Conservation (phyloP, 1,140 invertebrate genomes). For the Copidosoma floridanum region DNA sequence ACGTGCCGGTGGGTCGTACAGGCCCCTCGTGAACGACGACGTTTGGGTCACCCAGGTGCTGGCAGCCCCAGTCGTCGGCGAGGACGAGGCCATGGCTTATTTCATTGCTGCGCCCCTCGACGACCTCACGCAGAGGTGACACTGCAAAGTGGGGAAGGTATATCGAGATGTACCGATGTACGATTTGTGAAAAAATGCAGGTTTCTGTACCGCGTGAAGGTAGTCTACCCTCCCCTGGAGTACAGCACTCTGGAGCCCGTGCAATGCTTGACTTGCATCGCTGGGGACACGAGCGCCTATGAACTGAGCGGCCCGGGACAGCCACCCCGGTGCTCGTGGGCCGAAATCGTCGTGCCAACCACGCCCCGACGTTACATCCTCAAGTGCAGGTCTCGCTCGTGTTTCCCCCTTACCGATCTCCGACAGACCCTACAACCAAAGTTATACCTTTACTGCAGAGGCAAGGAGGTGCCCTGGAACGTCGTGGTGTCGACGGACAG, state of each 20-base stretch:
- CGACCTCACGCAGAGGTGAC: neutral
- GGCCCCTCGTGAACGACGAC: constrained; percentile 3
- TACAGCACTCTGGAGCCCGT: neutral
- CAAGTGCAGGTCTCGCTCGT: constrained; percentile 20
- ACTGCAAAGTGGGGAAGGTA: neutral
- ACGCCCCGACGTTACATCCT: constrained; percentile 10
- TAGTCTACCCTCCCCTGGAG: constrained; percentile 6
- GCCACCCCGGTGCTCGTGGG: constrained; percentile 1
- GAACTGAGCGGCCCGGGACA: neutral
- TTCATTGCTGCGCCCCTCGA: constrained; percentile 14
- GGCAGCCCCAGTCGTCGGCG: neutral
- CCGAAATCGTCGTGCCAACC: constrained; percentile 4
- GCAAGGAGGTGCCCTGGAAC: constrained; percentile 14
- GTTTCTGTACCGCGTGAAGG: constrained; percentile 15
- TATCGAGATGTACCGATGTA: neutral
- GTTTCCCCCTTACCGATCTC: too few species aligned
- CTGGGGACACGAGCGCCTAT: neutral
- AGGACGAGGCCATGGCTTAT: constrained; percentile 7
- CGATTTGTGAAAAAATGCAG: neutral
- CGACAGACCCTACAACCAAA: neutral
- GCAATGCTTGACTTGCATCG: constrained; percentile 15
- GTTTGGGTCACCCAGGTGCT: constrained; percentile 16
- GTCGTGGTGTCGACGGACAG: neutral
- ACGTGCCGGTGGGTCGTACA: neutral
- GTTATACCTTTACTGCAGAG: neutral